Evolutionary conservation across 2,113 vertebrate species (phyloP).

Genomic region (Hyaena hyaena): DNA sequence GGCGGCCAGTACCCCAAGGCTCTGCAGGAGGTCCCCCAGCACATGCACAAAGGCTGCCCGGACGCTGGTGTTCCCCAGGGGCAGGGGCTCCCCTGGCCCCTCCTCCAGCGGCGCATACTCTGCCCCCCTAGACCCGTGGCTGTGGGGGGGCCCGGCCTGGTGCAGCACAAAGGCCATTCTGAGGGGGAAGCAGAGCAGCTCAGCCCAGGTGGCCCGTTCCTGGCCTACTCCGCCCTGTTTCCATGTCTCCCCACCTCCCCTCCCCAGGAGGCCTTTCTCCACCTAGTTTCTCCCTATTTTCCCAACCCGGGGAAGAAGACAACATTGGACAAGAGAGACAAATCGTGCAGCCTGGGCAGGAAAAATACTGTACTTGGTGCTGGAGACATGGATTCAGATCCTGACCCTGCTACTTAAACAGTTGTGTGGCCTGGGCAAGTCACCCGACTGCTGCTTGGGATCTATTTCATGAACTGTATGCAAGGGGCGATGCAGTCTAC

Average conservation of each 20-base stretch:
- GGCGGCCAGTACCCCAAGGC: slow-evolving; percentile 94
- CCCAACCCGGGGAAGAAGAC: slow-evolving; percentile 4
- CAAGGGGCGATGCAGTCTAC: neutral
- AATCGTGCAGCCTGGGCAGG: neutral
- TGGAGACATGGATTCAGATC: neutral
- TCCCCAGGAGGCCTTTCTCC: neutral
- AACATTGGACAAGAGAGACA: neutral
- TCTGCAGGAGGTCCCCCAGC: slow-evolving; percentile 97
- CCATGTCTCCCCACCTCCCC: neutral
- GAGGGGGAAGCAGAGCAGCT: slow-evolving; percentile 66
- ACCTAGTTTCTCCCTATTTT: neutral
- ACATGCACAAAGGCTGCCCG: slow-evolving; percentile 97
- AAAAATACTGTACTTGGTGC: neutral
- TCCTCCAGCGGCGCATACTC: slow-evolving; percentile 94
- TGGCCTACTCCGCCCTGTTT: neutral
- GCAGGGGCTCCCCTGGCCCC: slow-evolving; percentile 84
- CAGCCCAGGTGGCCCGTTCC: neutral
- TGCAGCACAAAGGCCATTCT: slow-evolving; percentile 99
- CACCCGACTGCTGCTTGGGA: no score
- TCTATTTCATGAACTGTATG: neutral
- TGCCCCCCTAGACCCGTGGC: slow-evolving; percentile 80
- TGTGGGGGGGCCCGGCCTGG: slow-evolving; percentile 91
- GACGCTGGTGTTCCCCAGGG: slow-evolving; percentile 93
- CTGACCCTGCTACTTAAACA: neutral
- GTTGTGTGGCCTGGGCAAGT: neutral